phyloP scores from a whole-genome alignment of 2,797 vertebrate species.

The Microctenopoma lineatum region DNA sequence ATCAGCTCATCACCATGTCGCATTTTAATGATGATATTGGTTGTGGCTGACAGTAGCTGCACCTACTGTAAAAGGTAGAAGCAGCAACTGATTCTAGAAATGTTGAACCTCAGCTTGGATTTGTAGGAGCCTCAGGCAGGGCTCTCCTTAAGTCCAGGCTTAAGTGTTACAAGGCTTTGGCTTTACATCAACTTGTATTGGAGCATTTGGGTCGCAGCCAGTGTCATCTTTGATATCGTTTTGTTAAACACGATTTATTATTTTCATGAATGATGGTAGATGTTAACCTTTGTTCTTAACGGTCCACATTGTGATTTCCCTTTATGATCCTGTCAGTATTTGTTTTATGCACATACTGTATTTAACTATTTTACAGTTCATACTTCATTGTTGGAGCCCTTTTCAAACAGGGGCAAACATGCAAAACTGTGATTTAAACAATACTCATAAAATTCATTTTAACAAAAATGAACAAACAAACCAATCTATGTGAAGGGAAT shows the following conservation, averaged over 20 bases:
- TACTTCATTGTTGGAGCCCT: slow-evolving; percentile 16
- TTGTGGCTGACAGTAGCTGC: background rate
- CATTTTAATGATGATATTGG: background rate
- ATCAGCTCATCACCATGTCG: background rate
- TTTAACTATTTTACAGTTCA: slow-evolving; percentile 15
- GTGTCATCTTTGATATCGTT: slow-evolving; percentile 15
- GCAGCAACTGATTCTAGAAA: slow-evolving; percentile 19
- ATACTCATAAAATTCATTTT: slow-evolving; percentile 40
- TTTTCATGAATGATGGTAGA: slow-evolving; percentile 14
- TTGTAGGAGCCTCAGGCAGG: slow-evolving; percentile 42
- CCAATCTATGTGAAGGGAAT: slow-evolving; percentile 16
- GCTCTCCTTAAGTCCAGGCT: slow-evolving; percentile 42
- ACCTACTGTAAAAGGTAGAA: slow-evolving; percentile 5
- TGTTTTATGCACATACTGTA: background rate
- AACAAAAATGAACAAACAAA: slow-evolving; percentile 28
- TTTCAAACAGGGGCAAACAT: slow-evolving; percentile 2
- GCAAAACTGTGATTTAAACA: slow-evolving; percentile 32
- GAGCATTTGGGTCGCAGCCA: slow-evolving; percentile 28
- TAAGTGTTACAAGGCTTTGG: slow-evolving; percentile 32
- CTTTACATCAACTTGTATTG: slow-evolving; percentile 21
- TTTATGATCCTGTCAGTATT: slow-evolving; percentile 16
- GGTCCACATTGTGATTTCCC: background rate
- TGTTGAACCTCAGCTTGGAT: slow-evolving; percentile 37
- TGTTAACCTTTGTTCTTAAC: slow-evolving; percentile 14
- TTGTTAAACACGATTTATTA: slow-evolving; percentile 8